These are phyloP conservation scores for Falco biarmicus DNA, from an alignment of 2,797 vertebrate genomes.

Conservation along the genomic window DNA sequence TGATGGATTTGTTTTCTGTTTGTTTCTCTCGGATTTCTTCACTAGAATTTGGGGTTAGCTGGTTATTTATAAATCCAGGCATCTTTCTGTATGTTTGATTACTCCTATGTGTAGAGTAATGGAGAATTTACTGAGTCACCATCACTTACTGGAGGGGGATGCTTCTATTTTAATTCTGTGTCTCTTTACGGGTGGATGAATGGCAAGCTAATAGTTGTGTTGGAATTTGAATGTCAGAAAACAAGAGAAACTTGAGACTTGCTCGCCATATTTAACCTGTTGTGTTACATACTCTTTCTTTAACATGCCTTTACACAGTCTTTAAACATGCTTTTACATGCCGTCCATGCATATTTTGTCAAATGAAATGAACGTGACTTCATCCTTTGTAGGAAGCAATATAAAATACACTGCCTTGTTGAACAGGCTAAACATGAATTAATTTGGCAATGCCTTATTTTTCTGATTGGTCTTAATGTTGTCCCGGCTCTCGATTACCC, in stretches of 20 bases:
- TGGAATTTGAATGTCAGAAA: conserved; percentile 10
- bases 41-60: background rate
- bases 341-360: background rate
- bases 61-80: conserved; percentile 1
- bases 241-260: background rate
- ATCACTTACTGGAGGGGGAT: background rate
- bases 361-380: background rate
- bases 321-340: background rate
- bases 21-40: conserved; percentile 4
- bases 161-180: background rate
- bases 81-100: background rate
- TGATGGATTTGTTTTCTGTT: conserved; percentile 1
- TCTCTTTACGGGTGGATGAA: background rate
- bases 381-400: background rate
- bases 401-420: background rate
- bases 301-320: background rate
- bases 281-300: background rate
- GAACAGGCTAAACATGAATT: background rate
- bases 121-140: background rate
- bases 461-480: background rate
- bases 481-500: background rate
- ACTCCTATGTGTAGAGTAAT: background rate
- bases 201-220: conserved; percentile 3
- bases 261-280: background rate
- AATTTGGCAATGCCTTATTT: background rate